Evolutionary conservation across 1,140 invertebrate species (phyloP), one percentile per base, ranked within the genome.

Genomic region (Cyclina sinensis): DNA sequence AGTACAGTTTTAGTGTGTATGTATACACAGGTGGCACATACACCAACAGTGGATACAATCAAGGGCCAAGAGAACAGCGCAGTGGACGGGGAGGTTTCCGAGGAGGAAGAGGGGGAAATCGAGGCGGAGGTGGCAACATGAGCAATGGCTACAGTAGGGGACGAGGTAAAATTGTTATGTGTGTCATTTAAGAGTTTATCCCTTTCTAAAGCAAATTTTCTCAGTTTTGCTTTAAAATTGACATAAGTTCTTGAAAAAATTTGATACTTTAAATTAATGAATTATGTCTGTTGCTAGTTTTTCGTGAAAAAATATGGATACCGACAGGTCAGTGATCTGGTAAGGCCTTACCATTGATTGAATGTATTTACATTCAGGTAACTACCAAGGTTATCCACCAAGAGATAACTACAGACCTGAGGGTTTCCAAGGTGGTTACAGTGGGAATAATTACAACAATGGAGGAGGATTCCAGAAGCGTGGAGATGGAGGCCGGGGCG

Each of bases 401-500:
- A 79, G 90, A 35, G 89, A 83, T 62, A 84, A 91, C 86, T 90
- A 92, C 85, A 78, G 91, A 27, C 76, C 91, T n/a, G 92, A 93
- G 27, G 85, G 88, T 86, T 93, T 90, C 76, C 92, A 92, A 73
- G 89, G 90, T 11, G 89, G 86, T 80, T 90, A 90, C 87, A 89
- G 74, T 78, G 80, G 80, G 14, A 74, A 48, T 46, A 74, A 80
- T 74, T 87, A 91, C 62, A 90, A 88, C 21, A 88, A 85, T 76
- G 74, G 88, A 46, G 80, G 81, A n/a, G 86, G 88, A 51, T 92
- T 86, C 82, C 90, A 91, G 88, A 91, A 91, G 62, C 88, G 92
- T 30, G 90, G 90, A 24, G 91, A 90, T 48, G 88, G 91, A 9
- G 65, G 86, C 32, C 21, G 81, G 18, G 86, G 87, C 11, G 89